phyloP scores from a whole-genome alignment of 2,797 vertebrate genomes.

The Rhyacichthys aspro region DNA sequence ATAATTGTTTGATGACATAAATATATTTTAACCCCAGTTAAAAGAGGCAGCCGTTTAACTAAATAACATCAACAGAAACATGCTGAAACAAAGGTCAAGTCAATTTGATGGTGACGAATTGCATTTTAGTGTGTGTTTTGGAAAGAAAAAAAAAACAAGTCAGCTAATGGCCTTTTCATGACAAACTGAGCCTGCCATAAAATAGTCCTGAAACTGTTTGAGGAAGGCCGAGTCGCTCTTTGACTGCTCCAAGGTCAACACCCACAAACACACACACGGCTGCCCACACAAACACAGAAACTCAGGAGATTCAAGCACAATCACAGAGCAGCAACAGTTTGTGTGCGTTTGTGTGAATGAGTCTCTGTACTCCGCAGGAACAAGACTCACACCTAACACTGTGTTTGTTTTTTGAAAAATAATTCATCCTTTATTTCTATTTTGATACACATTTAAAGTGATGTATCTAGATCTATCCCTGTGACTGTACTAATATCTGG shows the following conservation, averaged over 20 bases:
- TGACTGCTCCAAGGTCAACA: conserved; percentile 57
- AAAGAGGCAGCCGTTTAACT: background rate
- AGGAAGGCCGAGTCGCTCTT: conserved; percentile 33
- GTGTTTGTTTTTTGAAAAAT: conserved; percentile 1
- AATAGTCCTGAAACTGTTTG: conserved; percentile 37
- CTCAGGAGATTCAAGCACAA: too few relatives aligned
- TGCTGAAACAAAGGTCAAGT: conserved; percentile 6
- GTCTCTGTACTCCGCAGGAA: conserved; percentile 34
- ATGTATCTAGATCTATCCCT: too few relatives aligned
- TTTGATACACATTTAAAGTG: too few relatives aligned
- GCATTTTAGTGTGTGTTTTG: conserved; percentile 29
- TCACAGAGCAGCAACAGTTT: conserved; percentile 10
- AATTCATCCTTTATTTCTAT: too few relatives aligned
- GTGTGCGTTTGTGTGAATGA: conserved; percentile 34
- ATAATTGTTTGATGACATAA: too few relatives aligned
- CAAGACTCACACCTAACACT: conserved; percentile 28
- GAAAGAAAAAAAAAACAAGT: conserved; percentile 48
- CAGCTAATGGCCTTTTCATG: conserved; percentile 49
- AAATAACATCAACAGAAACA: background rate
- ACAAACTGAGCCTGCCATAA: conserved; percentile 16
- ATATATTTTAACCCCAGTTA: background rate
- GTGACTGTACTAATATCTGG: background rate
- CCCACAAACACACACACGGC: background rate
- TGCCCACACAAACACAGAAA: conserved; percentile 17
- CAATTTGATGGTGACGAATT: background rate